Evolutionary conservation across 2,113 vertebrate species (phyloP).

Genomic region (Nestor notabilis): DNA sequence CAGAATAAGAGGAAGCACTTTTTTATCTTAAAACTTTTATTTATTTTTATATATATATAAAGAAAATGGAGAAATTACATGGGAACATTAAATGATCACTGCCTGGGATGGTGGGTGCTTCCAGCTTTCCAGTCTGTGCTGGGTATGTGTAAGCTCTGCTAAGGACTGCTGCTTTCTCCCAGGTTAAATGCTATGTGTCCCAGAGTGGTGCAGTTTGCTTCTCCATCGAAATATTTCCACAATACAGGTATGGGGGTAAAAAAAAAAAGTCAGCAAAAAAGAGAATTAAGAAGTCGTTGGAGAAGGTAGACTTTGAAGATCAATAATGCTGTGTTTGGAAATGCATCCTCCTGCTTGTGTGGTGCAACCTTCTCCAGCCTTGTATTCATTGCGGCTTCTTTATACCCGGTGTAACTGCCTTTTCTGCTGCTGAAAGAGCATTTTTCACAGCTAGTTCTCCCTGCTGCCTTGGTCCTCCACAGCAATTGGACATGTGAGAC

Average conservation of each 20-base stretch:
- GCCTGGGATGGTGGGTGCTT: neutral
- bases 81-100: neutral
- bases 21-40: neutral
- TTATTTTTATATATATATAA: neutral
- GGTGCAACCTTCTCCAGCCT: neutral
- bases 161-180: neutral
- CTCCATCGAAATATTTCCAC: neutral
- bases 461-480: neutral
- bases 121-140: neutral
- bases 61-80: neutral
- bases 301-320: neutral
- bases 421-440: neutral
- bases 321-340: neutral
- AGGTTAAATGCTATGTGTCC: neutral
- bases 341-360: neutral
- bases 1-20: neutral
- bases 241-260: fast-evolving
- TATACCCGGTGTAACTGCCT: neutral
- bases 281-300: neutral
- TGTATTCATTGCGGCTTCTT: neutral
- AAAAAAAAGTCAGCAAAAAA: neutral
- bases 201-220: neutral
- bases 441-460: constrained; percentile 18
- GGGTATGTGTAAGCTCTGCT: neutral
- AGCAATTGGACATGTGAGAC: neutral